Evolutionary conservation across 2,113 vertebrate genomes (phyloP).

Genomic region (Micromys minutus): DNA sequence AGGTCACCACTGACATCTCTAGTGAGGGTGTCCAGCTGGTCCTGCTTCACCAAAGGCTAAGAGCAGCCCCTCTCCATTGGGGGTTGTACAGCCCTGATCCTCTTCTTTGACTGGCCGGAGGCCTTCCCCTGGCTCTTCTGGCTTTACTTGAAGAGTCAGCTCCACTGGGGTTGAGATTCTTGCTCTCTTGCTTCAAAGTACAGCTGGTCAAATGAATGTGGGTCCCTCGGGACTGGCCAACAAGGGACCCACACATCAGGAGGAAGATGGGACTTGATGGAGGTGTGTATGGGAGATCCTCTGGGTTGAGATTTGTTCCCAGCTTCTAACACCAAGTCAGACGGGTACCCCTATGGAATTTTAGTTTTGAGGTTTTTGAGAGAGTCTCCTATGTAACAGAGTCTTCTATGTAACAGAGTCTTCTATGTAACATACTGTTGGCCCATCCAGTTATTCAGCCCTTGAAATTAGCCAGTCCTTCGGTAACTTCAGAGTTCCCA

Average conservation of each 20-base stretch:
- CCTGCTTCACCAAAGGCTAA: conserved; percentile 37
- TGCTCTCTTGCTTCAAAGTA: neutral
- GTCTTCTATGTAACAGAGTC: too few relatives aligned
- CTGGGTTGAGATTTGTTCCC: neutral
- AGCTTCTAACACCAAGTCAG: neutral
- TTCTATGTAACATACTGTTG: neutral
- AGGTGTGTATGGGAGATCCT: accelerated
- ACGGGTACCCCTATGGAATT: too few relatives aligned
- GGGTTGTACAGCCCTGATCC: neutral
- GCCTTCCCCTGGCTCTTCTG: neutral
- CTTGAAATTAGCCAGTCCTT: neutral
- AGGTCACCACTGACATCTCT: conserved; percentile 56
- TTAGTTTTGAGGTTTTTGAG: too few relatives aligned
- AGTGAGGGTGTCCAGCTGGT: conserved; percentile 51
- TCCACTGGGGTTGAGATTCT: neutral
- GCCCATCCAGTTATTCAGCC: too few relatives aligned
- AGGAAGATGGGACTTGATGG: neutral
- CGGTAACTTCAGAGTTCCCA: neutral
- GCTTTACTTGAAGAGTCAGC: neutral
- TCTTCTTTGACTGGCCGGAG: neutral
- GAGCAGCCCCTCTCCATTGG: neutral
- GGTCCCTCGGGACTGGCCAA: neutral
- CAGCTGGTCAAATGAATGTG: neutral
- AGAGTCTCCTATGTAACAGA: too few relatives aligned
- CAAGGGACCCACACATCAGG: neutral